Evolutionary conservation across 2,113 vertebrate genomes (phyloP).

Genomic region (Eclectus roratus): DNA sequence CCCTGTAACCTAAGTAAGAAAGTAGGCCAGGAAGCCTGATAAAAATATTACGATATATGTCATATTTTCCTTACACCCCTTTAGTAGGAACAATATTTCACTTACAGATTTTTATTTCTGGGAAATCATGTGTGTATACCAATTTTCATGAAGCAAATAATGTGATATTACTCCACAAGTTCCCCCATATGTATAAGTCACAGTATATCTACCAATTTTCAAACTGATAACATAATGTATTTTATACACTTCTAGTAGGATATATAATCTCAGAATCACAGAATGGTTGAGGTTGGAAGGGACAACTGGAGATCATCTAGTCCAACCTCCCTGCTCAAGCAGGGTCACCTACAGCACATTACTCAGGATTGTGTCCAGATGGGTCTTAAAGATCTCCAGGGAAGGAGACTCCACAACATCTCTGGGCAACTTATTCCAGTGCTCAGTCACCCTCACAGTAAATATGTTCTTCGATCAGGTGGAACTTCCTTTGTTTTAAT

Average conservation of each 20-base stretch:
- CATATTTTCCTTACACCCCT: neutral
- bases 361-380: neutral
- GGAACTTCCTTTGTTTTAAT: neutral
- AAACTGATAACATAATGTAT: neutral
- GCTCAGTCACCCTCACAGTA: neutral
- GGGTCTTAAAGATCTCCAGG: neutral
- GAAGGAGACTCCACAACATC: neutral
- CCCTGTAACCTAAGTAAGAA: neutral
- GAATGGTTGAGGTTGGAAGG: neutral
- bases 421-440: neutral
- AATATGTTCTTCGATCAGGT: neutral
- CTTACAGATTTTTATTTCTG: neutral
- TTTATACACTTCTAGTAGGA: neutral
- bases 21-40: neutral
- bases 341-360: neutral
- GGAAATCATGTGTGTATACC: neutral
- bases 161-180: neutral
- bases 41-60: neutral
- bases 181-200: neutral
- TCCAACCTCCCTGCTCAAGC: neutral
- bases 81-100: neutral
- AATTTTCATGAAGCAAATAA: neutral
- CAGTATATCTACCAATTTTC: neutral
- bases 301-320: neutral
- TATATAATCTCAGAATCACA: neutral